phyloP scores from a whole-genome alignment of 2,888 invertebrate genomes.

The Elegia similella region DNA sequence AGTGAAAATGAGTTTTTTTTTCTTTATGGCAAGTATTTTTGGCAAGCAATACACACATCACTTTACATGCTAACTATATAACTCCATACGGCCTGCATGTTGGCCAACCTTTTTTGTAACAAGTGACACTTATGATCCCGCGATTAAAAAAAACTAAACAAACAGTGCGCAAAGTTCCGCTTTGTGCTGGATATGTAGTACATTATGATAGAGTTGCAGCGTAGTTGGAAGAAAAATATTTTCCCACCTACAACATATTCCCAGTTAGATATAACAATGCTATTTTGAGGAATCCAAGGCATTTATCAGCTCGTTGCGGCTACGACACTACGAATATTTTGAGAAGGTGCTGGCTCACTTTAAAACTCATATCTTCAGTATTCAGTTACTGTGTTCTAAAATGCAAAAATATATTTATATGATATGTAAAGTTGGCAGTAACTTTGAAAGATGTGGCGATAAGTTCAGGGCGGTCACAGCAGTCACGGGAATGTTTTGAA shows the following conservation, averaged over 20 bases:
- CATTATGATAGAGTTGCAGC: no score
- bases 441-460: conserved; percentile 13
- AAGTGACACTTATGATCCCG: no score
- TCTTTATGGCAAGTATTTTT: no score
- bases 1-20: no score
- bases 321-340: not conserved
- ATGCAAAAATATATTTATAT: conserved; percentile 14
- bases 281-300: not conserved
- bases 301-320: not conserved
- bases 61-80: no score
- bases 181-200: no score
- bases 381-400: conserved; percentile 3
- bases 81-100: no score
- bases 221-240: no score
- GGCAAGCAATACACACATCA: no score
- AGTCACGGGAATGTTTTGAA: conserved; percentile 12
- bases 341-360: conserved; percentile 1
- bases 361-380: conserved; percentile 11
- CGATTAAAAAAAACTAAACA: no score
- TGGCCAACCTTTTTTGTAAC: no score
- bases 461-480: conserved; percentile 11
- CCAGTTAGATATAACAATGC: not conserved
- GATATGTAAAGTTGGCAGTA: conserved; percentile 13
- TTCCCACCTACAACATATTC: not conserved
- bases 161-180: no score